These are phyloP conservation scores for Hemicordylus capensis DNA, from an alignment of 2,113 vertebrate species.

Conservation along the genomic window DNA sequence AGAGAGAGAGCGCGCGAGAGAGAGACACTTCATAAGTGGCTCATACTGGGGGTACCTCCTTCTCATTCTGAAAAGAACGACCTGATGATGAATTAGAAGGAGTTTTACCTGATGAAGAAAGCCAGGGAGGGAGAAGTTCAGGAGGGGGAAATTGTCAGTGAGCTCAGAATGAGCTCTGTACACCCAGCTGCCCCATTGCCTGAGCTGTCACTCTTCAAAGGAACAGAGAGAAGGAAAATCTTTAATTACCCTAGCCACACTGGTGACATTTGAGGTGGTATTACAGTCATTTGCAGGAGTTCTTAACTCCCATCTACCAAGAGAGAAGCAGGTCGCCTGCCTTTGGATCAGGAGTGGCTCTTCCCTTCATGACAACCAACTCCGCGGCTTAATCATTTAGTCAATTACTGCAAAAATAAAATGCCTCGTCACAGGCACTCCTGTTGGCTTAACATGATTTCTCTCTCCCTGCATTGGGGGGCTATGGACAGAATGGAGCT, in stretches of 20 bases:
- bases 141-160: constrained; percentile 66
- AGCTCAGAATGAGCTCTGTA: constrained; percentile 53
- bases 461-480: constrained; percentile 22
- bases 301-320: neutral
- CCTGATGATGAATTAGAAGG: constrained; percentile 67
- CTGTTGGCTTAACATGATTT: constrained; percentile 35
- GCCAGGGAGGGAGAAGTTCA: constrained; percentile 55
- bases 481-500: neutral
- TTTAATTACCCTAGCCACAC: constrained; percentile 61
- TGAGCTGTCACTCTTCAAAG: constrained; percentile 68
- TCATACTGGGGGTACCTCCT: constrained; percentile 36
- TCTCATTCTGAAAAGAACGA: constrained; percentile 64
- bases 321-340: neutral
- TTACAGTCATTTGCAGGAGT: constrained; percentile 23
- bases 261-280: constrained; percentile 42
- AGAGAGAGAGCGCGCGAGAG: too few species aligned
- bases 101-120: constrained; percentile 64
- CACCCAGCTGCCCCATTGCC: constrained; percentile 50
- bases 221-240: constrained; percentile 26
- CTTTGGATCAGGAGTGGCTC: constrained; percentile 5
- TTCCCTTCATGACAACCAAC: constrained; percentile 3
- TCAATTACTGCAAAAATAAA: constrained; percentile 28
- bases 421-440: neutral
- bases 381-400: constrained; percentile 25
- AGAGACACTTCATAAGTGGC: constrained; percentile 74